A percentile compares a stretch with the other conserved stretches of the same genome.
These are phyloP conservation scores for Tromatobia lineatoria DNA, from an alignment of 2,888 invertebrate genomes.

Conservation along the genomic window DNA sequence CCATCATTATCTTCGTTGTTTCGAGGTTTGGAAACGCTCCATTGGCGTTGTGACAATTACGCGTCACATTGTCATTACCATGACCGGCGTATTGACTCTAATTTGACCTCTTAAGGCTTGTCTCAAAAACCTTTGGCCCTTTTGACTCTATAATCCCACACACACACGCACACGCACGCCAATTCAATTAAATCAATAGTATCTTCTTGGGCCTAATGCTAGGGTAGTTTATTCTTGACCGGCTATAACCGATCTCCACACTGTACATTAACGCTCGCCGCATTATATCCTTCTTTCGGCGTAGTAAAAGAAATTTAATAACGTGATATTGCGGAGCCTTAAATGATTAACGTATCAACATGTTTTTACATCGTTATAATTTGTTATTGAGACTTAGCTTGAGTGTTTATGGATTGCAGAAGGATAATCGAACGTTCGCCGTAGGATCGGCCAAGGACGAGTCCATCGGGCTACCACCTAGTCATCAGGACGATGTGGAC, in stretches of 20 bases:
- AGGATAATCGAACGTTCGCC: slow-evolving; percentile 68
- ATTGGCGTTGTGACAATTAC: slow-evolving; percentile 63
- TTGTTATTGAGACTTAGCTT: slow-evolving; percentile 19
- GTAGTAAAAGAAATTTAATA: slow-evolving; percentile 1
- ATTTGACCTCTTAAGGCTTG: slow-evolving; percentile 41
- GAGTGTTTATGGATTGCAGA: slow-evolving; percentile 71
- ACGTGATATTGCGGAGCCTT: neutral
- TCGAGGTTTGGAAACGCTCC: slow-evolving; percentile 56
- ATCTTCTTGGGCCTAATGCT: slow-evolving; percentile 19
- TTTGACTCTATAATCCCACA: neutral
- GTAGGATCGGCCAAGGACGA: slow-evolving; percentile 53
- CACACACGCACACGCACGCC: slow-evolving; percentile 24
- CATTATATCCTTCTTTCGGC: slow-evolving; percentile 7
- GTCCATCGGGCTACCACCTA: slow-evolving; percentile 59
- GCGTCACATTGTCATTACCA: slow-evolving; percentile 73
- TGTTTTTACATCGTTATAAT: slow-evolving; percentile 2
- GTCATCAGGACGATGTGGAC: slow-evolving; percentile 61
- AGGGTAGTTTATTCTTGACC: slow-evolving; percentile 23
- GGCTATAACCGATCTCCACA: slow-evolving; percentile 14
- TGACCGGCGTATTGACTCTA: slow-evolving; percentile 75
- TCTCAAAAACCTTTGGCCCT: slow-evolving; percentile 9
- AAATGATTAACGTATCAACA: neutral
- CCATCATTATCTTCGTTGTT: neutral
- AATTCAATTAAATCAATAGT: slow-evolving; percentile 24
- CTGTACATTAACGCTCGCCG: neutral